phyloP scores from a whole-genome alignment of 64 coral and sea anemone genomes.

The Cladopsammia gracilis region DNA sequence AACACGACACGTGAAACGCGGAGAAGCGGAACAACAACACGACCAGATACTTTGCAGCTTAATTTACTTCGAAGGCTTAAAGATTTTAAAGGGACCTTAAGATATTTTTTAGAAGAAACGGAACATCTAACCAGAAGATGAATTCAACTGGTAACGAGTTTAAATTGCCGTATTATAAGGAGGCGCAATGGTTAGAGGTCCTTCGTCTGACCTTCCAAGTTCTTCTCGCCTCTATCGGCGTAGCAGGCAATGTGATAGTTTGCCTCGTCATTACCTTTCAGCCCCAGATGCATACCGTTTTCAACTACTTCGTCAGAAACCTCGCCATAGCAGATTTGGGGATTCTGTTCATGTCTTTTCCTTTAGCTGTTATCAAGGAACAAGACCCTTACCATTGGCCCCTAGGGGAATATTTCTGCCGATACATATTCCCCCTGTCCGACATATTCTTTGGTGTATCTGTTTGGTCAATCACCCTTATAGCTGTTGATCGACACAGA shows the following conservation, averaged over 20 bases:
- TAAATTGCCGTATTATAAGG: background rate
- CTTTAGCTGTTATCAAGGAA: background rate
- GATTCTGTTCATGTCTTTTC: background rate
- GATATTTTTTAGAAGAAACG: too few relatives aligned
- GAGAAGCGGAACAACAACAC: too few relatives aligned
- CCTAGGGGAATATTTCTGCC: constrained; percentile 70
- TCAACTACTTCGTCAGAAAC: constrained; percentile 71
- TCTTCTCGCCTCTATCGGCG: background rate
- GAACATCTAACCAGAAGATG: background rate
- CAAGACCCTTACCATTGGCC: constrained; percentile 63
- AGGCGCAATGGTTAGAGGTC: background rate
- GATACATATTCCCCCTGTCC: constrained; percentile 56
- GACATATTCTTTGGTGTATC: constrained; percentile 84
- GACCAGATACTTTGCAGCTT: too few relatives aligned
- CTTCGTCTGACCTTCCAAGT: background rate
- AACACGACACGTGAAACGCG: too few relatives aligned
- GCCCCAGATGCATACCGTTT: background rate
- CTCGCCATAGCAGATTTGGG: constrained; percentile 77
- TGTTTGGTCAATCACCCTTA: constrained; percentile 83
- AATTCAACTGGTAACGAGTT: background rate
- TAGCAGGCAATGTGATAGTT: constrained; percentile 61
- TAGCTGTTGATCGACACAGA: constrained; percentile 81
- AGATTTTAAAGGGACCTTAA: too few relatives aligned
- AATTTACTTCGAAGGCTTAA: too few relatives aligned
- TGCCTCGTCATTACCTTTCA: background rate